Base-by-base conservation (phyloP, 2,888 invertebrate genomes). In the Catocala fraxini region DNA sequence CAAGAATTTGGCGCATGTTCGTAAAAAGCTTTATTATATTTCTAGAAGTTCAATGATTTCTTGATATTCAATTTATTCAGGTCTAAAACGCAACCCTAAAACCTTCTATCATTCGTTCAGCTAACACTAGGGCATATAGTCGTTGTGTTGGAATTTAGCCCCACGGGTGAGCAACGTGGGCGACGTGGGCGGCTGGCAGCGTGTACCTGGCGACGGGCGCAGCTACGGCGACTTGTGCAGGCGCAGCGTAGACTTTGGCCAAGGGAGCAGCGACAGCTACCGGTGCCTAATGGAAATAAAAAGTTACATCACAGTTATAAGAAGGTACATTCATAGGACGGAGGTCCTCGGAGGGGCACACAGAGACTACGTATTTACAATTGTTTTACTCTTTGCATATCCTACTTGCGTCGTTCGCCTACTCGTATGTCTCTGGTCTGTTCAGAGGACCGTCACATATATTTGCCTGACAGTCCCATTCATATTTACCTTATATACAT, bases 91-190 rank as follows among this genome's bases (percentile, higher is more conserved):
- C 33, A 35, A 47, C 48, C 35, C 55, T 53, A 56, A 45, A 52
- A 49, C 25, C 15, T 46, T 35, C 54, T 9, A 25, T 41, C 48
- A 41, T 67, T 66, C 68, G 69, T 70, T 71, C 66, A 77, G 71
- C 63, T 57, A 65, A 42, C 49, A 46, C 59, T 63, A 70, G 79
- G 51, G 65, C 59, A 68, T 63, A 60, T 55, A 57, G 56, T 59
- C 59, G 61, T 66, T 48, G 68, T 73, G 71, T 69, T 68, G 13
- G 48, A 47, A 71, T 25, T 79, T 92, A 93, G 66, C 90, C 89
- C 93, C 93, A 93, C 12, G 92, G 91, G 86, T 92, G 88, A 52
- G 86, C 91, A 58, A 90, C 75, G 25, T 45, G 43, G 33, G 70
- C 70, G 10, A 71, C 49, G 57, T 78, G 79, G 49, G 86, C 81